A percentile compares a stretch with the other conserved stretches of the same genome.
Conservation (phyloP, 2,888 invertebrate species). For the Oscheius sp. region DNA sequence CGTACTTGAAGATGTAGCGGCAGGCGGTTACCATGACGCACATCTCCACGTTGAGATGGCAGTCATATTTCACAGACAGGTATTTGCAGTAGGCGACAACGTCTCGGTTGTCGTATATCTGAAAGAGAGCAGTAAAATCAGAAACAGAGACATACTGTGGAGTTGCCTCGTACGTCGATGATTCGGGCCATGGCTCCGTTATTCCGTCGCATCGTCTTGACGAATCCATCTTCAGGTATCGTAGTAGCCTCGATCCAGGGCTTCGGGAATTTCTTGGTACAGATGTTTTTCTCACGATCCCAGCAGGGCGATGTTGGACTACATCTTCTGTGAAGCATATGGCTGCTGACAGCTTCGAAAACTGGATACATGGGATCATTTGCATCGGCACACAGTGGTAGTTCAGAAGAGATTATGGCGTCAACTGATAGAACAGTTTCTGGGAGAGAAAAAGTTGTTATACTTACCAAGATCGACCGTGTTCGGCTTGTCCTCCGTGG, state of each 20-base stretch:
- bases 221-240: conserved; percentile 72
- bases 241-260: conserved; percentile 63
- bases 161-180: background rate
- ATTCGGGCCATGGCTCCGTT: conserved; percentile 44
- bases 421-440: conserved; percentile 29
- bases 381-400: conserved; percentile 43
- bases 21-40: conserved; percentile 62
- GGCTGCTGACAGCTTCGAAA: conserved; percentile 47
- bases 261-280: conserved; percentile 74
- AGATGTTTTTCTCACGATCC: conserved; percentile 65
- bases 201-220: conserved; percentile 69
- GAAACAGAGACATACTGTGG: background rate
- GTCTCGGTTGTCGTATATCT: conserved; percentile 68
- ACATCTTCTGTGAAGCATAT: conserved; percentile 67
- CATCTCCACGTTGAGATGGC: conserved; percentile 66
- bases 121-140: too few species aligned
- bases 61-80: conserved; percentile 46
- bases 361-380: conserved; percentile 44
- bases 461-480: conserved; percentile 9
- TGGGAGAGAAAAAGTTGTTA: background rate
- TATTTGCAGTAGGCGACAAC: conserved; percentile 73
- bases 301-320: conserved; percentile 73
- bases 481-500: conserved; percentile 62
- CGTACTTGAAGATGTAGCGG: conserved; percentile 57
- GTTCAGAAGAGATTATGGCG: conserved; percentile 45